Evolutionary conservation across 2,888 invertebrate species (phyloP), one percentile per base, ranked within the genome.

Genomic region (Parasteatoda lunata): DNA sequence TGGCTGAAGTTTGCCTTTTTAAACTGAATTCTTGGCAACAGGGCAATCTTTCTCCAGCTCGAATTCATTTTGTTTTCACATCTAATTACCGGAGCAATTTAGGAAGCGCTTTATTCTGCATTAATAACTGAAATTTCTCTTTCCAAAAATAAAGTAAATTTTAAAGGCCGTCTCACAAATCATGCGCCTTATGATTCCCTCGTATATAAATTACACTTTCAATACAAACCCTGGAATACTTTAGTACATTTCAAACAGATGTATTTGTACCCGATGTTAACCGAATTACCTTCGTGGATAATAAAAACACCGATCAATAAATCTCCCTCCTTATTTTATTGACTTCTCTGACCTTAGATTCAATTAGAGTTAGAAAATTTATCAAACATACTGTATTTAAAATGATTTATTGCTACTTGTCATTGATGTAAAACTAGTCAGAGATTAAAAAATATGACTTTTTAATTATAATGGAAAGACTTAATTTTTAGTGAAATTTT

Each of bases 101-200:
- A 68, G 81, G 54, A 75, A 81, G 73, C 81, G 73, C 81, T 81
- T 81, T 81, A 81, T 81, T 81, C 69, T 75, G 75, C 81, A 81
- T 81, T 81, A 81, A 81, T 81, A 81, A 81, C 75, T 75, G 48
- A 75, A 81, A 81, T 81, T 76, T 81, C 69, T 75, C 13, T 9
- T 13, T n/a, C 75, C 59, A 69, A 69, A 81, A 81, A 81, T 81
- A 75, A 81, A 68, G 69, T 48, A 64, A 59, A 75, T 81, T 75
- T 81, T 81, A 73, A 81, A 75, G 54, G 54, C 65, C 6, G n/a
- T 51, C 54, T 47, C 81, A 81, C 75, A 75, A 75, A 81, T 81
- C 81, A 81, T 59, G 52, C 11, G 11, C 68, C 8, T 45, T 4
- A 30, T 45, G 7, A 7, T 8, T 5, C 66, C 30, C 2, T 9